A percentile compares a stretch with the other conserved stretches of the same genome.
phyloP scores from a whole-genome alignment of 2,113 vertebrate genomes.

The Nettapus auritus region DNA sequence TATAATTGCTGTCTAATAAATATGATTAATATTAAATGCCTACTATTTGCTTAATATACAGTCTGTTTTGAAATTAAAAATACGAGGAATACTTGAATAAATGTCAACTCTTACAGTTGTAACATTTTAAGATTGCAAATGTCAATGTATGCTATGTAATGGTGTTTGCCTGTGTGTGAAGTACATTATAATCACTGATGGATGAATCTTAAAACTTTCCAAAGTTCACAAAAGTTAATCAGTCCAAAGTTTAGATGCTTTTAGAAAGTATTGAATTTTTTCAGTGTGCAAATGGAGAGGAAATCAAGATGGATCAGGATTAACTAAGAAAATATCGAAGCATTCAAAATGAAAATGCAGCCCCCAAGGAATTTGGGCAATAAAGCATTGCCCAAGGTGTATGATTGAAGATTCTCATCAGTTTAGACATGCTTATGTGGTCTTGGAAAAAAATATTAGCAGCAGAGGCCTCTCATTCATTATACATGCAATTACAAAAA shows the following conservation, averaged over 20 bases:
- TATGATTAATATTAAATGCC: background rate
- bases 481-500: background rate
- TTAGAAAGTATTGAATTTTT: background rate
- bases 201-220: constrained; percentile 23
- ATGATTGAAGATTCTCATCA: background rate
- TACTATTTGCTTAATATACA: background rate
- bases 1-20: constrained; percentile 17
- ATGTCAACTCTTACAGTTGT: constrained; percentile 15
- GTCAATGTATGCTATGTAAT: constrained; percentile 26
- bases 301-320: background rate
- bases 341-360: background rate
- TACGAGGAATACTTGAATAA: constrained; percentile 30
- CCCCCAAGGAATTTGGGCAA: background rate
- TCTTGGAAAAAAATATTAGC: background rate
- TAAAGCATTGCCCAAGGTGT: background rate
- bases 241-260: background rate
- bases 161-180: constrained; percentile 29
- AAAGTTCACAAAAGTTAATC: constrained; percentile 37
- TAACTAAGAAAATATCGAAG: background rate
- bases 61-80: background rate
- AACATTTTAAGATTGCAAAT: constrained; percentile 54
- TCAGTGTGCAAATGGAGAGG: background rate
- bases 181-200: constrained; percentile 23
- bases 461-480: background rate
- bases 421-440: background rate